Evolutionary conservation across 2,797 vertebrate species (phyloP), one percentile per base, ranked within the genome.

Genomic region (Tenualosa ilisha): DNA sequence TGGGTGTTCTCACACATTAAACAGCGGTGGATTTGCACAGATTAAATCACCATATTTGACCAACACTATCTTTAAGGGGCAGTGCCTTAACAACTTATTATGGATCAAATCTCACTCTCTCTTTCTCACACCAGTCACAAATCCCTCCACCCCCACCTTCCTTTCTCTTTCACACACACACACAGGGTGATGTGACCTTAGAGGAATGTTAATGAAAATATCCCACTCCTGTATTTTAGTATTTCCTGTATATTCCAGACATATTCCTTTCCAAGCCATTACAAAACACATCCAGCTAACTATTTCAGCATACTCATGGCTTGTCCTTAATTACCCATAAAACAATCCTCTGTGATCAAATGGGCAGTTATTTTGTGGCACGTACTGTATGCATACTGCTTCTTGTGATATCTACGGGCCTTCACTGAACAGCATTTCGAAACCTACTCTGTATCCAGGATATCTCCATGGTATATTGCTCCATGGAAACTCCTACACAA

Each of bases 181-280:
- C 37, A 61, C 26, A 88, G 68, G 31, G 50, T 89, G 85, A 88
- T 82, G 84, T 84, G 87, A 89, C 86, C 82, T 85, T 43, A 24
- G 82, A 50, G 84, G 59, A 87, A 89, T 88, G 84, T 86, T 84
- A 84, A 89, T 87, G 89, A 88, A 85, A 86, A 83, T 89, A 87
- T 85, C 88, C 86, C 83, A 94, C 93, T 88, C 93, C 90, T 90
- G 91, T 91, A 90, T 93, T 79, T 79, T 79, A 79, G 72, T 85
- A 86, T 93, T 94, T 94, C 93, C 94, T 95, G 88, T 91, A 84
- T 88, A 83, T 83, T 84, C 85, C 82, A 83, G 53, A 81, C 56
- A 54, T 49, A 82, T 83, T 88, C 68, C 93, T 93, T 93, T 93
- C 91, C 90, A 79, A 40, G 85, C 82, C 86, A 90, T 87, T 87